Conservation (phyloP, 2,113 vertebrate species). For the Symphodus melops region DNA sequence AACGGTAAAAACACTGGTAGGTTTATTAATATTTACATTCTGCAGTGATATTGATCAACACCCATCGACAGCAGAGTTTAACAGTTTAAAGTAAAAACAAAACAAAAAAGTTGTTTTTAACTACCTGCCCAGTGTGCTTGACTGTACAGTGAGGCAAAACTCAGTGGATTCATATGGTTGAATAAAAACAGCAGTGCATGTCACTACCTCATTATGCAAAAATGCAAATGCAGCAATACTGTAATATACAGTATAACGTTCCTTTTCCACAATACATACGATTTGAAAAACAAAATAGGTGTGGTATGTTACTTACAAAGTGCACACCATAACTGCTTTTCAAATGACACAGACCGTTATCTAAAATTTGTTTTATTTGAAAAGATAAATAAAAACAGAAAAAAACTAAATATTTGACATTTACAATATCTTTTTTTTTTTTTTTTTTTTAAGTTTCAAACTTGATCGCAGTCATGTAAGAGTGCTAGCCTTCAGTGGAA, state of each 20-base stretch:
- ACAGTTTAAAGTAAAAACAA: neutral
- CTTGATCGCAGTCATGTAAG: slow-evolving; percentile 66
- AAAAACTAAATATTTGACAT: slow-evolving; percentile 52
- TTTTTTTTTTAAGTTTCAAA: slow-evolving; percentile 11
- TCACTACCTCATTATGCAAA: slow-evolving; percentile 28
- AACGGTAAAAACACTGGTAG: slow-evolving; percentile 23
- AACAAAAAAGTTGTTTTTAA: slow-evolving; percentile 5
- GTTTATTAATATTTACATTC: slow-evolving; percentile 9
- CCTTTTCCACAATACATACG: slow-evolving; percentile 35
- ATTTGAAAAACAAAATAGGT: slow-evolving; percentile 27
- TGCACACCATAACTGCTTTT: slow-evolving; percentile 48
- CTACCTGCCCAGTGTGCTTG: slow-evolving; percentile 6
- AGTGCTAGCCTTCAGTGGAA: slow-evolving; percentile 66
- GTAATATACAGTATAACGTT: slow-evolving; percentile 70
- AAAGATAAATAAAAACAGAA: slow-evolving; percentile 74
- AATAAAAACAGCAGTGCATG: slow-evolving; percentile 18
- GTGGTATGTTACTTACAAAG: slow-evolving; percentile 8
- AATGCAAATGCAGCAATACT: slow-evolving; percentile 51
- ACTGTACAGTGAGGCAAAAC: slow-evolving; percentile 21
- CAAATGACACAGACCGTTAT: slow-evolving; percentile 66
- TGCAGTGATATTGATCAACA: slow-evolving; percentile 14
- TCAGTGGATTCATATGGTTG: slow-evolving; percentile 27
- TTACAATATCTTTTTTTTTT: slow-evolving; percentile 54
- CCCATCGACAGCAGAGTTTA: neutral
- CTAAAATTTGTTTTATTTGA: slow-evolving; percentile 76